Evolutionary conservation across 2,797 vertebrate genomes (phyloP), one percentile per base, ranked within the genome.

Genomic region (Discoglossus pictus): DNA sequence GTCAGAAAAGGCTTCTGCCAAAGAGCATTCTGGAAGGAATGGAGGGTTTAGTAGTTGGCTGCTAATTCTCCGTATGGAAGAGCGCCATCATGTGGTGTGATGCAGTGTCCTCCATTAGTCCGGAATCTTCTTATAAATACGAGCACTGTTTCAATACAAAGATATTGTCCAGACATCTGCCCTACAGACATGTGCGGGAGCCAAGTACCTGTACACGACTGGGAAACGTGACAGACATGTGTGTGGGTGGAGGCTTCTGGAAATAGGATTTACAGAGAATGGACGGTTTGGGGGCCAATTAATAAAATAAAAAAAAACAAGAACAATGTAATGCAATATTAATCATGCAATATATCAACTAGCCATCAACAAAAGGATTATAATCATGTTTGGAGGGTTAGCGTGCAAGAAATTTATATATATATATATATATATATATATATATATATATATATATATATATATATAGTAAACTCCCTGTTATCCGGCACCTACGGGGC

Each of bases 71-170:
- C 9, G 4, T 54, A 51, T 54, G 24, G 75, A 31, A 77, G n/a
- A 81, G 82, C 81, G 73, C 84, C 84, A 84, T 78, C 84, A 44
- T 80, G 84, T 81, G 84, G 83, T 69, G 0, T 48, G 66, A 31
- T 8, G 1, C 2, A 6, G 39, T 18, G 65, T 43, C 16, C 50
- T 76, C n/a, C 54, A 1, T 65, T 40, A 17, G 25, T 11, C 18
- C n/a, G n/a, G n/a, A 51, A 71, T 25, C 35, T 34, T 24, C 8
- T 51, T 51, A 51, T 65, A 7, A 24, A 75, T 27, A 8, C 1
- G 1, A 12, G 8, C 0, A 0, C 34, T 4, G 27, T 34, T 55
- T 11, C 5, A 25, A 62, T 9, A 11, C 12, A 63, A 52, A 34
- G 36, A 34, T 35, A 23, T 25, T 5, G 10, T 47, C 64, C 34